These are phyloP conservation scores for Nasonia longicornis DNA, from an alignment of 1,140 invertebrate species.

Conservation along the genomic window DNA sequence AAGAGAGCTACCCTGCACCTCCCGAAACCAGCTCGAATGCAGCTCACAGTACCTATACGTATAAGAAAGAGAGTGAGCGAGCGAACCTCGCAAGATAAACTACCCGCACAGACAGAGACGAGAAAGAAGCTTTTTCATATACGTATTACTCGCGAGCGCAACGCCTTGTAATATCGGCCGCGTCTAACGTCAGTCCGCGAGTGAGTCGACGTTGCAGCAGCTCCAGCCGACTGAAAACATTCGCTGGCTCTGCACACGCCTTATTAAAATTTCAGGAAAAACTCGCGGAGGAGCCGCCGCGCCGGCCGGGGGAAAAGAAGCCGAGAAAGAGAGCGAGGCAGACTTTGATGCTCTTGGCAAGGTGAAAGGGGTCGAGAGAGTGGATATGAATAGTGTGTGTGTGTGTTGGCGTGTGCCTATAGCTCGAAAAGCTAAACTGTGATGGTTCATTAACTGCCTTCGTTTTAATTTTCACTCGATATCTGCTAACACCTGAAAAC, in stretches of 20 bases:
- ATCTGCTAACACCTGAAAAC: no score
- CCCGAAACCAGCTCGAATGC: no score
- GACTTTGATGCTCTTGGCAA: conserved; percentile 25
- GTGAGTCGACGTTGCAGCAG: background rate
- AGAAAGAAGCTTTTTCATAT: background rate
- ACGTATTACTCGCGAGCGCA: background rate
- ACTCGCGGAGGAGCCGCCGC: conserved; percentile 18
- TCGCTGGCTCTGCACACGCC: conserved; percentile 1
- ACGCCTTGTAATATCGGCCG: conserved; percentile 2
- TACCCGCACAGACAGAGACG: background rate
- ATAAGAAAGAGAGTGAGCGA: background rate
- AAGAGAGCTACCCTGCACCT: no score
- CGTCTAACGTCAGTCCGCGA: conserved; percentile 14
- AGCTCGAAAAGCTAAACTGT: background rate
- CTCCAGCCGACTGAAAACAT: conserved; percentile 8
- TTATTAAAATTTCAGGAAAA: conserved; percentile 54
- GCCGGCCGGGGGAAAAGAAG: conserved; percentile 23
- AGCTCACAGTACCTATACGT: no score
- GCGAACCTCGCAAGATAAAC: background rate
- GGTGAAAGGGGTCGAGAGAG: background rate
- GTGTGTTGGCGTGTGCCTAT: background rate
- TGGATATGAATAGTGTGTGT: background rate
- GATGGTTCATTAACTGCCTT: background rate
- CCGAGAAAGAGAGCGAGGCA: conserved; percentile 44
- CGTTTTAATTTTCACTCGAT: no score